Evolutionary conservation across 2,888 invertebrate genomes (phyloP).

Genomic region (Cryptops parisi): DNA sequence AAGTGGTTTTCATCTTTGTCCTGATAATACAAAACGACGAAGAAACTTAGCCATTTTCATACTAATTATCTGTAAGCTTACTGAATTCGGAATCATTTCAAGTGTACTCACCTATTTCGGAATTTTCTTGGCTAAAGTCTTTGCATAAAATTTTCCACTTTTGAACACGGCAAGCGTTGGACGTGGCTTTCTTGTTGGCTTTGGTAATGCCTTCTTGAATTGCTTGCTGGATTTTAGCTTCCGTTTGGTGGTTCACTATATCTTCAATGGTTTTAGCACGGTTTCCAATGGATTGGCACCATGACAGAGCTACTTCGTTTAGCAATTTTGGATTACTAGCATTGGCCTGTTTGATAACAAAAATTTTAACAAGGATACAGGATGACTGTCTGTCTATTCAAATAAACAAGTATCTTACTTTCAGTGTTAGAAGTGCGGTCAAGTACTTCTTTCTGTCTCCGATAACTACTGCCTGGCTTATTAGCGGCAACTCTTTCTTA

Average conservation of each 20-base stretch:
- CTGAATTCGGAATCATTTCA: too few species aligned
- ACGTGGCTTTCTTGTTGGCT: slow-evolving; percentile 59
- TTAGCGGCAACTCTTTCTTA: slow-evolving; percentile 53
- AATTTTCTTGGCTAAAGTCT: slow-evolving; percentile 83
- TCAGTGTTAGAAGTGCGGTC: slow-evolving; percentile 67
- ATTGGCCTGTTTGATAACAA: background rate
- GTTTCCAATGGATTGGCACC: background rate
- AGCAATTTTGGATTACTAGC: background rate
- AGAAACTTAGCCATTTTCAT: too few species aligned
- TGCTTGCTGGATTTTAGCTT: slow-evolving; percentile 47
- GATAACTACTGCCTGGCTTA: slow-evolving; percentile 71
- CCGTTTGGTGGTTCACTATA: slow-evolving; percentile 41
- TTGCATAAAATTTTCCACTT: slow-evolving; percentile 68
- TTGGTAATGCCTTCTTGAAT: slow-evolving; percentile 62
- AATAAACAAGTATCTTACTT: slow-evolving; percentile 39
- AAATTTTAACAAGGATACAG: background rate
- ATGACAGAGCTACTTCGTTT: background rate
- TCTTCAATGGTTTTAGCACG: slow-evolving; percentile 51
- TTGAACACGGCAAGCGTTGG: slow-evolving; percentile 76
- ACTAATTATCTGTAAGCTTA: too few species aligned
- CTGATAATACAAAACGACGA: too few species aligned
- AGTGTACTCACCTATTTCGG: too few species aligned
- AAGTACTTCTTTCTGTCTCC: slow-evolving; percentile 80
- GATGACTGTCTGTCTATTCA: background rate
- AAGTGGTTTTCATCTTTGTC: too few species aligned